Conservation (phyloP, 2,113 vertebrate species). For the Aythya baeri region DNA sequence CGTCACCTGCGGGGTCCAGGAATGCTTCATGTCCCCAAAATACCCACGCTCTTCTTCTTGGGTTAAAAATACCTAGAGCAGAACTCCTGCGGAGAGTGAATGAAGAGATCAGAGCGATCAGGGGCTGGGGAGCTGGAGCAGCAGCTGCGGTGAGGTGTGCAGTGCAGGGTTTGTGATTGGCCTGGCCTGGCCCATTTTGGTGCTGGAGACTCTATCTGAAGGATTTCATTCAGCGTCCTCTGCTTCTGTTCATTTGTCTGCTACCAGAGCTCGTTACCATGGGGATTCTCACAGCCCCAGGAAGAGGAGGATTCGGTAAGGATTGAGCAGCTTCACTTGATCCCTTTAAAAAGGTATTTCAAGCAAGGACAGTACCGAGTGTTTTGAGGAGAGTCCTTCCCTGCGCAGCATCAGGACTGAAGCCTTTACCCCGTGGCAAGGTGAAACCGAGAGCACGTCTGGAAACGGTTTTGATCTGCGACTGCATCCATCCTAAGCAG, state of each 20-base stretch:
- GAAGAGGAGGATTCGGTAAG: neutral
- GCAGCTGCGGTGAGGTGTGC: neutral
- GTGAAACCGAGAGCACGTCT: neutral
- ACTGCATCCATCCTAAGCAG: neutral
- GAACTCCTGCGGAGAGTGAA: neutral
- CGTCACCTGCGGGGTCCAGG: neutral
- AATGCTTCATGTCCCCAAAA: neutral
- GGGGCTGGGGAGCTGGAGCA: neutral
- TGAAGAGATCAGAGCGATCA: accelerated
- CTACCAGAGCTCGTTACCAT: conserved; percentile 47
- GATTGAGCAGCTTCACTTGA: neutral
- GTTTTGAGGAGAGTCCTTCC: neutral
- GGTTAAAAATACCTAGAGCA: neutral
- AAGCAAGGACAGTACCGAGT: neutral
- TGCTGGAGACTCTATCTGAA: neutral
- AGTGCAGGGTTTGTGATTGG: neutral
- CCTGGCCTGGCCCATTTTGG: neutral
- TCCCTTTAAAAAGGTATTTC: neutral
- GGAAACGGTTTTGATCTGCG: neutral
- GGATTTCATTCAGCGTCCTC: neutral
- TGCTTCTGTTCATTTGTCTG: neutral
- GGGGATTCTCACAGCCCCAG: conserved; percentile 50
- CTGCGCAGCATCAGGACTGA: accelerated
- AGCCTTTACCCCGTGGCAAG: neutral
- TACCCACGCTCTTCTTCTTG: neutral